Evolutionary conservation across 2,113 vertebrate species (phyloP).

Genomic region (Coregonus clupeaformis): DNA sequence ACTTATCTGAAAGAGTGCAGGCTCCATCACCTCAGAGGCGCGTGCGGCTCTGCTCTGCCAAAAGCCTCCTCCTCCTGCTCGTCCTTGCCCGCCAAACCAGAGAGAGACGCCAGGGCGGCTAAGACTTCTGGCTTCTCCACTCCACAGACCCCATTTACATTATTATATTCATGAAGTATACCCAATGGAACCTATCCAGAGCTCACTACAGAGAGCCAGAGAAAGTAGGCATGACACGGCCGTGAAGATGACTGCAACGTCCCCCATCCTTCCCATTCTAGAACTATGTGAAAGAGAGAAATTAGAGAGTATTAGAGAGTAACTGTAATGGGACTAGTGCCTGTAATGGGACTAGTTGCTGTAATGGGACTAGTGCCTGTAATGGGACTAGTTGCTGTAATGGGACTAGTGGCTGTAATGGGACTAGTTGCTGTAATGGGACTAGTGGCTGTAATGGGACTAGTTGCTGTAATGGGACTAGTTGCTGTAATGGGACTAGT

Average conservation of each 20-base stretch:
- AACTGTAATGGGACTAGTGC: too few species aligned
- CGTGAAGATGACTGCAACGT: background rate
- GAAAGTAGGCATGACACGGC: background rate
- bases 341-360: too few species aligned
- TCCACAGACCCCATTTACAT: conserved; percentile 1
- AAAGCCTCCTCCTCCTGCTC: background rate
- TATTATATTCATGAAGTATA: conserved; percentile 25
- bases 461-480: too few species aligned
- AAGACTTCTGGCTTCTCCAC: background rate
- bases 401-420: too few species aligned
- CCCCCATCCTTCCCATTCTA: background rate
- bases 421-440: too few species aligned
- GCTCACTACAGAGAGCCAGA: background rate
- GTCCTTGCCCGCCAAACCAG: background rate
- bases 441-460: too few species aligned
- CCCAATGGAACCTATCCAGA: background rate
- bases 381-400: too few species aligned
- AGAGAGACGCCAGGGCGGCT: background rate
- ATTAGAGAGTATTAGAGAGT: too few species aligned
- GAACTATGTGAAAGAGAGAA: background rate
- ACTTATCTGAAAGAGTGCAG: conserved; percentile 41
- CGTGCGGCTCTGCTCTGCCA: background rate
- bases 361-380: too few species aligned
- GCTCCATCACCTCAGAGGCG: conserved; percentile 10
- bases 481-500: too few species aligned